These are phyloP conservation scores for Platycheirus rosarum DNA, from an alignment of 2,888 invertebrate species.

Conservation along the genomic window DNA sequence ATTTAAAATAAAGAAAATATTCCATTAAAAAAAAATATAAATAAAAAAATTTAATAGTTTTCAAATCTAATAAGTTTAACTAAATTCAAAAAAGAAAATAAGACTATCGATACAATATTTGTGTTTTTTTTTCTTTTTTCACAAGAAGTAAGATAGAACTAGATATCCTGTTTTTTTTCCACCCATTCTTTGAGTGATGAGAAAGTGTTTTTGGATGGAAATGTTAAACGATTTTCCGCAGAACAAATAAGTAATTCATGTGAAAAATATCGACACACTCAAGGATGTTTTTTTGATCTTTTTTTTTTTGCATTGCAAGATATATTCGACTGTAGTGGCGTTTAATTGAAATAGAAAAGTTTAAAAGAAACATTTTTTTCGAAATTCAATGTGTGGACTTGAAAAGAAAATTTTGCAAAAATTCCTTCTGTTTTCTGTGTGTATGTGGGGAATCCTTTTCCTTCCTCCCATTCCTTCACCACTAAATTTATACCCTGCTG, in stretches of 20 bases:
- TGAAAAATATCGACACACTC: slow-evolving; percentile 12
- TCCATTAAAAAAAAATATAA: slow-evolving; percentile 45
- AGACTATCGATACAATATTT: background rate
- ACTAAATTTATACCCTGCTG: slow-evolving; percentile 17
- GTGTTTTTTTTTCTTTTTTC: background rate
- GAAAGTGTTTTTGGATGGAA: slow-evolving; percentile 36
- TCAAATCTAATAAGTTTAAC: slow-evolving; percentile 10
- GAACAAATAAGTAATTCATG: slow-evolving; percentile 28
- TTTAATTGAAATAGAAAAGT: slow-evolving; percentile 12
- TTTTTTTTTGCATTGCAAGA: background rate
- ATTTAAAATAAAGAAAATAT: slow-evolving; percentile 50
- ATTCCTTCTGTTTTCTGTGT: slow-evolving; percentile 40
- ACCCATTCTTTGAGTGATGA: slow-evolving; percentile 7
- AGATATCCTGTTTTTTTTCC: slow-evolving; percentile 9
- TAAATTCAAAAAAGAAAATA: background rate
- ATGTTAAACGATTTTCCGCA: slow-evolving; percentile 22
- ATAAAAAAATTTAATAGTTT: slow-evolving; percentile 33
- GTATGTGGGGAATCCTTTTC: slow-evolving; percentile 48
- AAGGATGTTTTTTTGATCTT: slow-evolving; percentile 19
- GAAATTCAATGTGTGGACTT: slow-evolving; percentile 27
- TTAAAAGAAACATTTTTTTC: slow-evolving; percentile 23
- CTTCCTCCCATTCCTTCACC: background rate
- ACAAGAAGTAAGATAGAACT: background rate
- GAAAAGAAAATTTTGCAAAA: slow-evolving; percentile 61
- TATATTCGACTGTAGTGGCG: background rate